Evolutionary conservation across 2,888 invertebrate genomes (phyloP).

Genomic region (Hirudinaria manillensis): DNA sequence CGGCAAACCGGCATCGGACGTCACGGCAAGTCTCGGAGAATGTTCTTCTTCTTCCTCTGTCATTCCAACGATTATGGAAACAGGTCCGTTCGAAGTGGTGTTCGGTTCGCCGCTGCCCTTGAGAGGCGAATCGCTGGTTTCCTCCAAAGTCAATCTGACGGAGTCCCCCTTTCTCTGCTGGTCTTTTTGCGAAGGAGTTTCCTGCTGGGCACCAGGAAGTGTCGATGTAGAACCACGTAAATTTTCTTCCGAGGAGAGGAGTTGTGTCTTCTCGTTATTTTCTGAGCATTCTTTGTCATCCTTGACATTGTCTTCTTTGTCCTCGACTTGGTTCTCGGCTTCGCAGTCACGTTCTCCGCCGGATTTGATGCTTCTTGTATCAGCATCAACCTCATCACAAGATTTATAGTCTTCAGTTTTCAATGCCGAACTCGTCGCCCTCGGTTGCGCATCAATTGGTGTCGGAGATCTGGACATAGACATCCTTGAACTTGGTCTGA

Average conservation of each 20-base stretch:
- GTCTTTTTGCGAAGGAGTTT: too few species aligned
- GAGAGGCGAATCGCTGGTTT: background rate
- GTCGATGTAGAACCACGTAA: too few species aligned
- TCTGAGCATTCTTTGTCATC: too few species aligned
- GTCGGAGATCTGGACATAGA: background rate
- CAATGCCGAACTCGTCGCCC: background rate
- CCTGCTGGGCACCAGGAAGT: too few species aligned
- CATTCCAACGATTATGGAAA: conserved; percentile 18
- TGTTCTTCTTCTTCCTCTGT: conserved; percentile 26
- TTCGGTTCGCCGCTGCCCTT: background rate
- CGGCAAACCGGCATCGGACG: conserved; percentile 11
- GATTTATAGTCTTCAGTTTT: background rate
- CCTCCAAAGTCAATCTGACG: background rate
- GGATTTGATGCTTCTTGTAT: background rate
- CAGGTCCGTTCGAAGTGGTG: conserved; percentile 12
- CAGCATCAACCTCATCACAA: too few species aligned
- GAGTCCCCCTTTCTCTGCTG: background rate
- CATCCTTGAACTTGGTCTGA: background rate
- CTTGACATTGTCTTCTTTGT: background rate
- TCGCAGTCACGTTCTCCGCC: background rate
- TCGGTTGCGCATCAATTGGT: background rate
- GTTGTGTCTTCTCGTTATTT: too few species aligned
- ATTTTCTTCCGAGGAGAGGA: too few species aligned
- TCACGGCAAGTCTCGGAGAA: conserved; percentile 2
- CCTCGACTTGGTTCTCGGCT: background rate